These are phyloP conservation scores for Parotocinclus haroldoi DNA, from an alignment of 2,797 vertebrate species.

Conservation along the genomic window DNA sequence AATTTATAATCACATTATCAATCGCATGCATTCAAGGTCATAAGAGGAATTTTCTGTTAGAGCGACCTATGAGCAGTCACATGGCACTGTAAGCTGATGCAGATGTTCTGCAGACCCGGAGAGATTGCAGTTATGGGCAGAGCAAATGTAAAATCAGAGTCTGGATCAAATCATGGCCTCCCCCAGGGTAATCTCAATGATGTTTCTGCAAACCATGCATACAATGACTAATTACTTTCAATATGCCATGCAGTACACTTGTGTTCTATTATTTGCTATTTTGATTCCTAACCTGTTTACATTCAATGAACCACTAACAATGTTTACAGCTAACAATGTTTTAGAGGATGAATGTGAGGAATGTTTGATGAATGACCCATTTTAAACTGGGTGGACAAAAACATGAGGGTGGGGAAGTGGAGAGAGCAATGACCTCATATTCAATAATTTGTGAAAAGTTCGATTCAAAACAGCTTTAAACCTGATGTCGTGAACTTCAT, in stretches of 20 bases:
- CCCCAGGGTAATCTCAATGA: neutral
- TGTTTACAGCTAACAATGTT: neutral
- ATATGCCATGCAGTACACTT: neutral
- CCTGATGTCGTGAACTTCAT: too few species aligned
- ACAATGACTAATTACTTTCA: neutral
- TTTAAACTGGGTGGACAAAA: constrained; percentile 11
- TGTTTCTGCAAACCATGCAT: neutral
- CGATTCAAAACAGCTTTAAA: too few species aligned
- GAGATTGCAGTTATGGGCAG: too few species aligned
- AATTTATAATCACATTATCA: too few species aligned
- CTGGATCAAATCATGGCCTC: constrained; percentile 2
- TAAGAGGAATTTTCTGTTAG: neutral
- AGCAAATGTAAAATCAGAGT: neutral
- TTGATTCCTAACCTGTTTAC: neutral
- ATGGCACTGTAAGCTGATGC: neutral
- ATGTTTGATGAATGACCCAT: too few species aligned
- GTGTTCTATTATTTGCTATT: constrained; percentile 8
- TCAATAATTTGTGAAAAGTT: too few species aligned
- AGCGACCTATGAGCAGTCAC: neutral
- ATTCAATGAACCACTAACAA: too few species aligned
- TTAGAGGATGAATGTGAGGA: neutral
- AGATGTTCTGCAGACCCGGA: too few species aligned
- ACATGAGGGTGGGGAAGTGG: neutral
- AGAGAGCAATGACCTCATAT: too few species aligned
- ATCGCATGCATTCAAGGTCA: neutral